Percentiles rank a stretch among this genome's conserved stretches.
Conservation (phyloP, 2,797 vertebrate genomes). For the Pantherophis vulpinus region DNA sequence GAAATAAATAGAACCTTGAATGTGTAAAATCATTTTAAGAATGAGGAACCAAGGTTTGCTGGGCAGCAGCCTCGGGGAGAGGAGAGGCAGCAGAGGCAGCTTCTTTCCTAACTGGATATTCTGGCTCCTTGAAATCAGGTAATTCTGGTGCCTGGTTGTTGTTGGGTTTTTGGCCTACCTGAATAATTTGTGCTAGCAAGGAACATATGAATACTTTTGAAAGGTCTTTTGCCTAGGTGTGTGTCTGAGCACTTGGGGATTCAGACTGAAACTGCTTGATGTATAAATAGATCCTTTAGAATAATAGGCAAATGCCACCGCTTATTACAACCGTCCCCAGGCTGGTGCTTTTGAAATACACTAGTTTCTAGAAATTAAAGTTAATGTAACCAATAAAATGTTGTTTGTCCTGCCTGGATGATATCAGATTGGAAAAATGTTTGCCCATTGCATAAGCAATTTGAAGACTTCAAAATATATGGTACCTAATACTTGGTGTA, state of each 20-base stretch:
- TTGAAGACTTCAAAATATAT: not conserved
- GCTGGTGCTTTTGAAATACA: not conserved
- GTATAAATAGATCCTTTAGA: not conserved
- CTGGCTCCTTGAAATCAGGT: not conserved
- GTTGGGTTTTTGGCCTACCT: not conserved
- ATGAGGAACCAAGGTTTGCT: not conserved
- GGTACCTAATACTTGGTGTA: not conserved
- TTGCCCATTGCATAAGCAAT: not conserved
- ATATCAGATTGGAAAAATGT: not conserved
- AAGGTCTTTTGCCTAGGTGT: constrained; percentile 9
- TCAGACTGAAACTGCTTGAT: not conserved
- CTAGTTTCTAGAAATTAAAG: not conserved
- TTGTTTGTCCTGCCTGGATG: not conserved
- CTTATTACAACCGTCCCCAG: not conserved
- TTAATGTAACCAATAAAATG: not conserved
- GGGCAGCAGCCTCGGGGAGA: not conserved
- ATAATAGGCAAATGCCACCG: not conserved
- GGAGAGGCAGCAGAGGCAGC: not conserved
- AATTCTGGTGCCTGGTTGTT: not conserved
- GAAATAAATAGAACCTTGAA: not conserved
- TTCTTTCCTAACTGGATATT: not conserved
- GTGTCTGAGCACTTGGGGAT: not conserved
- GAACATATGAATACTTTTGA: not conserved
- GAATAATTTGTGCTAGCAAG: not conserved
- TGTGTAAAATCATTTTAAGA: not conserved